Percentiles rank a stretch among this genome's conserved stretches.
Evolutionary conservation across 2,888 invertebrate species (phyloP).

Genomic region (Thelaira solivaga): DNA sequence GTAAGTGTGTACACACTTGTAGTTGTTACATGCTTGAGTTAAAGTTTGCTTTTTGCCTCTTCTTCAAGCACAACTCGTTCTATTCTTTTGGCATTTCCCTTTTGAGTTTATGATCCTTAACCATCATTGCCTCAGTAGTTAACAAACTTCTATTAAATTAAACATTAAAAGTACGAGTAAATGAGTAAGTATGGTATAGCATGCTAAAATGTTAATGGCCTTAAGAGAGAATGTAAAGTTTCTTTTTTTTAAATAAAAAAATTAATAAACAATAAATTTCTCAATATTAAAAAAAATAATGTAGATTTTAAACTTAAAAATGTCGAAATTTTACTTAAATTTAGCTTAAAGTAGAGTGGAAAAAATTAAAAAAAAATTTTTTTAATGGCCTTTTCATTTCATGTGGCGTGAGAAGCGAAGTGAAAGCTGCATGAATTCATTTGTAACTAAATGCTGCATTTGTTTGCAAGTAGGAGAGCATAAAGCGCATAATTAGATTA

Average conservation of each 20-base stretch:
- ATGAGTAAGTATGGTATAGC: too few species aligned
- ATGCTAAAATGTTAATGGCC: background rate
- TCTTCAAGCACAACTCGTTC: background rate
- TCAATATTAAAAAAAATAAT: too few species aligned
- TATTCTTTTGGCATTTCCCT: background rate
- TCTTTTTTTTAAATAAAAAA: too few species aligned
- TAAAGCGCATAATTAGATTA: constrained; percentile 44
- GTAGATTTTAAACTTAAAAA: too few species aligned
- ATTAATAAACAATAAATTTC: too few species aligned
- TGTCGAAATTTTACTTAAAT: too few species aligned
- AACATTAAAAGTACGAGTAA: background rate
- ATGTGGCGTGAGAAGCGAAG: background rate
- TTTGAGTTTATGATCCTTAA: constrained; percentile 10
- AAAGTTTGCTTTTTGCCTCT: background rate
- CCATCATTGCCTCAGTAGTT: background rate
- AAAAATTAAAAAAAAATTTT: too few species aligned
- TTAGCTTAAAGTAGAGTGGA: too few species aligned
- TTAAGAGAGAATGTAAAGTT: too few species aligned
- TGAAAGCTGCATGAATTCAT: constrained; percentile 27
- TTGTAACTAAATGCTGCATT: constrained; percentile 30
- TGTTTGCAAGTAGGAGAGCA: constrained; percentile 22
- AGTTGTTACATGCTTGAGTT: background rate
- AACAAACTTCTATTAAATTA: background rate
- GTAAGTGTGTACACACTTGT: background rate
- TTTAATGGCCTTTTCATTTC: background rate